A percentile compares a stretch with the other conserved stretches of the same genome.
These are phyloP conservation scores for Sebastes matsubarae DNA, from an alignment of 2,797 vertebrate species.

Conservation along the genomic window DNA sequence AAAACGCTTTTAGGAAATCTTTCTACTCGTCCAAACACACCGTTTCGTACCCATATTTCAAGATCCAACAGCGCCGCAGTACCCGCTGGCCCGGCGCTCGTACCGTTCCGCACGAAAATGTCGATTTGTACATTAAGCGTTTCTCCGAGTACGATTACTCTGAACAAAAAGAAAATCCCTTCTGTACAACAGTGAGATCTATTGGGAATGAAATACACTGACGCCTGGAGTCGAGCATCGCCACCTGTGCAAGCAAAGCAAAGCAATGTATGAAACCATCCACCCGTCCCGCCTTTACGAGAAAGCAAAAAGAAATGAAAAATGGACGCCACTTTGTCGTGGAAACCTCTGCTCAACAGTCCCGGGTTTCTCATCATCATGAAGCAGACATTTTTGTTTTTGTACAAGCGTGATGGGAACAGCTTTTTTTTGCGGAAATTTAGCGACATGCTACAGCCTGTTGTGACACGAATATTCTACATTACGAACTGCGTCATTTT, in stretches of 20 bases:
- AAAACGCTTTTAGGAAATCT: slow-evolving; percentile 49
- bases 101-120: slow-evolving; percentile 45
- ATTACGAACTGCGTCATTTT: slow-evolving; percentile 75
- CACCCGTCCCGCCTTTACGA: slow-evolving; percentile 42
- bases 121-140: slow-evolving; percentile 57
- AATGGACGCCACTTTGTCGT: slow-evolving; percentile 69
- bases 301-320: slow-evolving; percentile 42
- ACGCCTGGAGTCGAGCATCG: slow-evolving; percentile 63
- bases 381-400: slow-evolving; percentile 67
- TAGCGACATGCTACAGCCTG: slow-evolving; percentile 83
- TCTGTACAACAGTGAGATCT: slow-evolving; percentile 73
- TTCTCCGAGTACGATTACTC: slow-evolving; percentile 54
- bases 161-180: slow-evolving; percentile 62
- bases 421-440: slow-evolving; percentile 65
- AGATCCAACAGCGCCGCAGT: slow-evolving; percentile 48
- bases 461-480: slow-evolving; percentile 84
- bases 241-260: slow-evolving; percentile 75
- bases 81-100: slow-evolving; percentile 48
- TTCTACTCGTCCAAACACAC: slow-evolving; percentile 43
- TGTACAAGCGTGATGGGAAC: slow-evolving; percentile 75
- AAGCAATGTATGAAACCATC: slow-evolving; percentile 61
- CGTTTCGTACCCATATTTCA: slow-evolving; percentile 52
- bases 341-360: slow-evolving; percentile 79
- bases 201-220: slow-evolving; percentile 72
- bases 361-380: slow-evolving; percentile 76